Conservation (phyloP, 1,140 invertebrate genomes). For the Oreohelix idahoensis region DNA sequence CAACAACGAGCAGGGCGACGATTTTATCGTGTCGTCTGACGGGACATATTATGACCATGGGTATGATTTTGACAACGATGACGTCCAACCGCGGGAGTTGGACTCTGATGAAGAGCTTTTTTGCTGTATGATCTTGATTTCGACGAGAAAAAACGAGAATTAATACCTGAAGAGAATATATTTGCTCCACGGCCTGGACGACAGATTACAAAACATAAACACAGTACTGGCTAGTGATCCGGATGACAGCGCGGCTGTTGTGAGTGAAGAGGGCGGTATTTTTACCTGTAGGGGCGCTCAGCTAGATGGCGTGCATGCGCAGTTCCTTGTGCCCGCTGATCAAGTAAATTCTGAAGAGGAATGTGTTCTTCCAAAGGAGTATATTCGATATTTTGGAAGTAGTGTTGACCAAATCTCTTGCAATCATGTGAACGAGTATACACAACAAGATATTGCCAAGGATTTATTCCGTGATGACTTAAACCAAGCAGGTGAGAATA, state of each 20-base stretch:
- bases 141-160: no score
- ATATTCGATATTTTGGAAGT: conserved; percentile 18
- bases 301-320: background rate
- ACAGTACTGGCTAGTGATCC: background rate
- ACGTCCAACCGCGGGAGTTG: conserved; percentile 42
- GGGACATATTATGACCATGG: conserved; percentile 38
- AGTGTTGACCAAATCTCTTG: conserved; percentile 1
- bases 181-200: background rate
- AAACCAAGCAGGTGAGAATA: background rate
- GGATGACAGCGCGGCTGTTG: background rate
- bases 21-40: background rate
- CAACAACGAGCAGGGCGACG: background rate
- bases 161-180: no score
- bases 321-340: background rate
- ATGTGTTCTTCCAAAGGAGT: background rate
- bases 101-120: conserved; percentile 57
- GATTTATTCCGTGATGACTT: background rate
- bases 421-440: background rate
- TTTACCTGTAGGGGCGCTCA: background rate
- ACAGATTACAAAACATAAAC: conserved; percentile 15
- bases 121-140: conserved; percentile 46
- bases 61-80: conserved; percentile 37
- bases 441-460: background rate
- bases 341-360: background rate
- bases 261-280: background rate